Conservation (phyloP, 2,797 vertebrate species). For the Phrynocephalus vlangalii region DNA sequence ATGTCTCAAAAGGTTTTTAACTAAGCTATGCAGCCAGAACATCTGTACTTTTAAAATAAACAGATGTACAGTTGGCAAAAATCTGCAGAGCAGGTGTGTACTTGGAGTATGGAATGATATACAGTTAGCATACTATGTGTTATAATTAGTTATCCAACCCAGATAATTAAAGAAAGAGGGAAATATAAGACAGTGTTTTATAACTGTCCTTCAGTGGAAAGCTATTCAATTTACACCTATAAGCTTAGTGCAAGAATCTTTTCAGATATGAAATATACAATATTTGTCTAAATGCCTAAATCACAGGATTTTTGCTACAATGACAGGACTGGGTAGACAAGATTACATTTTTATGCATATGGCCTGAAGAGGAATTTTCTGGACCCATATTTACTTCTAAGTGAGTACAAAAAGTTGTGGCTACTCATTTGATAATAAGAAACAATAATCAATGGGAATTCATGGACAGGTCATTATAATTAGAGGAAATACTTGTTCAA, state of each 20-base stretch:
- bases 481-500: background rate
- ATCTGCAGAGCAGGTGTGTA: background rate
- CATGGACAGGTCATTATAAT: background rate
- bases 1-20: too few relatives aligned
- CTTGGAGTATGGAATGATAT: too few relatives aligned
- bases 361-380: background rate
- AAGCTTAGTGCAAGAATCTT: background rate
- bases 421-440: background rate
- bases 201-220: background rate
- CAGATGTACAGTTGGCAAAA: too few relatives aligned
- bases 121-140: background rate
- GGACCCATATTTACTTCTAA: background rate
- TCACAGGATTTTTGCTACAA: background rate
- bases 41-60: too few relatives aligned
- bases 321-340: background rate
- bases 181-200: background rate
- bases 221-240: background rate
- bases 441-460: background rate
- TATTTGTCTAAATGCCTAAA: background rate
- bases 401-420: background rate
- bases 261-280: background rate
- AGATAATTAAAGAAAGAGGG: background rate
- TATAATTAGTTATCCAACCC: background rate
- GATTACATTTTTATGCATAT: background rate
- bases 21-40: too few relatives aligned